Evolutionary conservation across 2,113 vertebrate species (phyloP).

Genomic region (Ranitomeya imitator): DNA sequence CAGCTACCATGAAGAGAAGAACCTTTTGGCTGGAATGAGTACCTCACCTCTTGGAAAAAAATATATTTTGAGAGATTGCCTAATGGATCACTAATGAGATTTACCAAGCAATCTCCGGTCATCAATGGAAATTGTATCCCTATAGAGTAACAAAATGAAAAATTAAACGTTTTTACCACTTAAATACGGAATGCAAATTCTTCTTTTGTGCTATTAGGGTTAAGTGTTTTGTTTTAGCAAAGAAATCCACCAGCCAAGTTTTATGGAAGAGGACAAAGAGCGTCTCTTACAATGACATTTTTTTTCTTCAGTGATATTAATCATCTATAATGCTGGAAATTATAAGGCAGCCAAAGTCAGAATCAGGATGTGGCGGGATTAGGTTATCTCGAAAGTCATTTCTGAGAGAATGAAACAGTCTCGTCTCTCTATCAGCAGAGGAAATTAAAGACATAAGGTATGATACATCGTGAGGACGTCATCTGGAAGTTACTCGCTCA

Average conservation of each 20-base stretch:
- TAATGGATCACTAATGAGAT: background rate
- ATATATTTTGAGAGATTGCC: background rate
- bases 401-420: background rate
- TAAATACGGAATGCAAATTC: background rate
- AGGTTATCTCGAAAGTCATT: slow-evolving; percentile 51
- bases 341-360: background rate
- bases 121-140: background rate
- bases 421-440: slow-evolving; percentile 56
- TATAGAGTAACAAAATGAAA: background rate
- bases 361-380: slow-evolving; percentile 33
- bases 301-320: background rate
- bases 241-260: background rate
- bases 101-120: background rate
- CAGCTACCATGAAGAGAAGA: background rate
- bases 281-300: slow-evolving; percentile 19
- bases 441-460: slow-evolving; percentile 52
- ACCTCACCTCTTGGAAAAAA: background rate
- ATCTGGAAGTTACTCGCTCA: slow-evolving; percentile 15
- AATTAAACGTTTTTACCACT: background rate
- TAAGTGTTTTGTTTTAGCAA: background rate
- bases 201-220: slow-evolving; percentile 2
- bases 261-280: background rate
- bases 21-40: background rate
- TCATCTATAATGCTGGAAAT: slow-evolving; percentile 46
- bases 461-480: slow-evolving; percentile 47